phyloP scores from a whole-genome alignment of 1,140 invertebrate genomes.

The Choristoneura fumiferana region DNA sequence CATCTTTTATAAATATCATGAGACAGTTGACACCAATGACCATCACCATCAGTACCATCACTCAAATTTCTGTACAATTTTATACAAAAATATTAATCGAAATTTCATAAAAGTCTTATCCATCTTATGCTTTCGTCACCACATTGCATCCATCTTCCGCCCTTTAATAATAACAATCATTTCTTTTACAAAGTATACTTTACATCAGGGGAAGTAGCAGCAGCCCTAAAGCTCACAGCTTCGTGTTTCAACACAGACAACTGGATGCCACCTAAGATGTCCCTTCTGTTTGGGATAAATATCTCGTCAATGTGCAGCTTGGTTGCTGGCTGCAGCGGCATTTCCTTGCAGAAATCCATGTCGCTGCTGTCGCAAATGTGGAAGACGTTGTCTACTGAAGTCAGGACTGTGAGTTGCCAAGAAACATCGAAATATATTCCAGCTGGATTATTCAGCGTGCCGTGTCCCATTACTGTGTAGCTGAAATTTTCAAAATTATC shows the following conservation, averaged over 20 bases:
- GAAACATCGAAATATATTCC: constrained; percentile 35
- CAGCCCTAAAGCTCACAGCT: constrained; percentile 53
- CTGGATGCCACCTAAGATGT: constrained; percentile 62
- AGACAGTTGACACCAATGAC: too few species aligned
- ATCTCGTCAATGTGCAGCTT: constrained; percentile 62
- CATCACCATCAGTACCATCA: too few species aligned
- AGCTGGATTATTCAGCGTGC: constrained; percentile 30
- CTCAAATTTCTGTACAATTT: too few species aligned
- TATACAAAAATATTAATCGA: too few species aligned
- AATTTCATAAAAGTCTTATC: too few species aligned
- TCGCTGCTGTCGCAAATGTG: constrained; percentile 59
- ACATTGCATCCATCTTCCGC: too few species aligned
- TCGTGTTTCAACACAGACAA: constrained; percentile 52
- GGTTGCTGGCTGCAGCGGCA: constrained; percentile 29
- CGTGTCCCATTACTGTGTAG: constrained; percentile 58
- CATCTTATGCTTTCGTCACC: too few species aligned
- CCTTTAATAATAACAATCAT: too few species aligned
- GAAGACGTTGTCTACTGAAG: constrained; percentile 37
- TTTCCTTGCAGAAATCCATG: constrained; percentile 40
- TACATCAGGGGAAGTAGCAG: constrained; percentile 50
- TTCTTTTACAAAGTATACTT: constrained; percentile 21
- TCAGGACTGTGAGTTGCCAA: constrained; percentile 59
- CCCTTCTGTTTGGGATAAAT: constrained; percentile 59
- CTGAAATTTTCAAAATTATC: too few species aligned
- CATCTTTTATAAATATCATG: too few species aligned